phyloP scores from a whole-genome alignment of 2,888 invertebrate species.

The Zygothrica quintamaculata region DNA sequence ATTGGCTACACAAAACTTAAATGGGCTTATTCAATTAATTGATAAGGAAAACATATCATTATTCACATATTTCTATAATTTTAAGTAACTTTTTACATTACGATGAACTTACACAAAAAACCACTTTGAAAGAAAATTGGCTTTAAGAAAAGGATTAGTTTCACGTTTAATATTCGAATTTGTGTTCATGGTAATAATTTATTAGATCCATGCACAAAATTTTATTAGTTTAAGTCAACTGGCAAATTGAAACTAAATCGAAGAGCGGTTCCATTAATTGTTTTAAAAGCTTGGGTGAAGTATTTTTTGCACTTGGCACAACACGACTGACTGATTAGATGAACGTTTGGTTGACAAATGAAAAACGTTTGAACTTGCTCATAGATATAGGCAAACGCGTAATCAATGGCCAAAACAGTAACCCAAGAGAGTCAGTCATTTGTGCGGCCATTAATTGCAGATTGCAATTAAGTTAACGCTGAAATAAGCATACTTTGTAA shows the following conservation, averaged over 20 bases:
- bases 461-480: slow-evolving; percentile 12
- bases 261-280: slow-evolving; percentile 1
- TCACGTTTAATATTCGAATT: slow-evolving; percentile 76
- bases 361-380: neutral
- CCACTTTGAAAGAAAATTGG: slow-evolving; percentile 87
- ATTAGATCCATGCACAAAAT: slow-evolving; percentile 28
- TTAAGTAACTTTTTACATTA: neutral
- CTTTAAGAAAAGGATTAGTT: slow-evolving; percentile 87
- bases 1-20: slow-evolving; percentile 10
- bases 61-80: no score
- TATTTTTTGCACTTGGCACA: slow-evolving; percentile 67
- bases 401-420: slow-evolving; percentile 30
- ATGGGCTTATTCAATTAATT: slow-evolving; percentile 6
- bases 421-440: slow-evolving; percentile 18
- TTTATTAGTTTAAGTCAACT: slow-evolving; percentile 12
- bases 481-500: slow-evolving; percentile 18
- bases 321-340: slow-evolving; percentile 39
- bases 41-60: no score
- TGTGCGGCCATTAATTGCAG: slow-evolving; percentile 26
- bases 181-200: slow-evolving; percentile 74
- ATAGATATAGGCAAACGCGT: slow-evolving; percentile 19
- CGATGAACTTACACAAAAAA: slow-evolving; percentile 88
- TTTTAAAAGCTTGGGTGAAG: slow-evolving; percentile 47
- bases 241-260: slow-evolving; percentile 38
- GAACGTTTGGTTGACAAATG: slow-evolving; percentile 19